Evolutionary conservation across 2,797 vertebrate genomes (phyloP).

Genomic region (Microtus obscurus): DNA sequence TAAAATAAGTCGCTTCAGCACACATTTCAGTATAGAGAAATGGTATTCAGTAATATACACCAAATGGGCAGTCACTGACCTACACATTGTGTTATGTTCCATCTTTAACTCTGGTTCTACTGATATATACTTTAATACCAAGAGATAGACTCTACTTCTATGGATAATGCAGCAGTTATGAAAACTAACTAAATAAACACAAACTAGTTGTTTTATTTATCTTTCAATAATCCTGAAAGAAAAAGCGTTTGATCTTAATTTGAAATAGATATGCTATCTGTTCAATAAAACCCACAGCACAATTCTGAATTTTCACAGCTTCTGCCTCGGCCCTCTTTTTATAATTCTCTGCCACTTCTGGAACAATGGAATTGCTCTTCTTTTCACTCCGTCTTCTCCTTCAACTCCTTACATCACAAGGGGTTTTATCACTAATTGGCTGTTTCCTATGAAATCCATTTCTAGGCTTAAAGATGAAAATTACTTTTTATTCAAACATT

Average conservation of each 20-base stretch:
- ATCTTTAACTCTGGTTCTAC: background rate
- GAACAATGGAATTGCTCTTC: background rate
- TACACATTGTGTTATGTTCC: background rate
- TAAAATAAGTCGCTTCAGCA: background rate
- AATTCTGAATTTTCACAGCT: background rate
- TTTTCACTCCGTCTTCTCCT: background rate
- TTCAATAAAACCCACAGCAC: background rate
- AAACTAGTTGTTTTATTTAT: background rate
- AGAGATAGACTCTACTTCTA: background rate
- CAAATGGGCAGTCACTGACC: background rate
- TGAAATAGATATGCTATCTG: background rate
- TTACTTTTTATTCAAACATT: slow-evolving; percentile 69
- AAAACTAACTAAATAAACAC: background rate
- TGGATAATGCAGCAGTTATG: background rate
- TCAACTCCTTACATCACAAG: background rate
- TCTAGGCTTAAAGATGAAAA: slow-evolving; percentile 49
- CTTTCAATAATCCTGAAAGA: background rate
- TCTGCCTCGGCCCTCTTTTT: background rate
- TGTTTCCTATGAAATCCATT: background rate
- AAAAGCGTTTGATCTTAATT: background rate
- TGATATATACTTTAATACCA: background rate
- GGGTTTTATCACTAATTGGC: slow-evolving; percentile 24
- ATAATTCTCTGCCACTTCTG: background rate
- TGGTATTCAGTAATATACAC: background rate
- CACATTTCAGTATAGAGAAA: background rate